Evolutionary conservation across 2,797 vertebrate genomes (phyloP).

Genomic region (Cheirogaleus major): DNA sequence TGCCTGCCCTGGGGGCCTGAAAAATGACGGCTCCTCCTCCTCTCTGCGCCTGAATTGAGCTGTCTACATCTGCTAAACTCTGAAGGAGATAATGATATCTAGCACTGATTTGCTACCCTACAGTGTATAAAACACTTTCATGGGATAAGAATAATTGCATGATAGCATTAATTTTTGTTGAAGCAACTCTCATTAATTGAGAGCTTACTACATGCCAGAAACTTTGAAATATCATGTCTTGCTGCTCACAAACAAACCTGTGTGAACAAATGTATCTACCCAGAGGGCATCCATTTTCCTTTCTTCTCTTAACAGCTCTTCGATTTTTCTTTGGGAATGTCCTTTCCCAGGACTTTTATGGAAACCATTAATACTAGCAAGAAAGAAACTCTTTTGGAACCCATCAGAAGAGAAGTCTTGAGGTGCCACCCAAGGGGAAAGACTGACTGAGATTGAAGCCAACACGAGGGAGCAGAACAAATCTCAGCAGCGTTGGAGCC

Average conservation of each 20-base stretch:
- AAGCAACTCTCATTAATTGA: background rate
- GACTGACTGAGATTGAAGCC: background rate
- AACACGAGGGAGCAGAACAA: background rate
- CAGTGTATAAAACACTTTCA: background rate
- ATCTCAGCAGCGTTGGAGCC: background rate
- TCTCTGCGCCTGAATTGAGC: background rate
- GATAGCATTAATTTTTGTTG: background rate
- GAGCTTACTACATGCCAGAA: background rate
- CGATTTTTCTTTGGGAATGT: background rate
- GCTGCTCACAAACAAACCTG: background rate
- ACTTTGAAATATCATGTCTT: background rate
- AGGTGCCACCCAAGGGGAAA: background rate
- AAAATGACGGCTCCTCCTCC: background rate
- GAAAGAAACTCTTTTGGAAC: background rate
- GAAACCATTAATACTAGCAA: background rate
- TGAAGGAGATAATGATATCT: background rate
- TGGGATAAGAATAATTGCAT: background rate
- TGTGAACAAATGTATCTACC: background rate
- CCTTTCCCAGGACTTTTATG: background rate
- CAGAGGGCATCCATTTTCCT: background rate
- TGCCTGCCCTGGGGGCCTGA: fast-evolving
- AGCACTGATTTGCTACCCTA: too few relatives aligned
- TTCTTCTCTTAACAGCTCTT: background rate
- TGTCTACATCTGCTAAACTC: background rate
- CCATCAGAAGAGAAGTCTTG: background rate